Evolutionary conservation across 2,888 invertebrate genomes (phyloP).

Genomic region (Exocentrus adspersus): DNA sequence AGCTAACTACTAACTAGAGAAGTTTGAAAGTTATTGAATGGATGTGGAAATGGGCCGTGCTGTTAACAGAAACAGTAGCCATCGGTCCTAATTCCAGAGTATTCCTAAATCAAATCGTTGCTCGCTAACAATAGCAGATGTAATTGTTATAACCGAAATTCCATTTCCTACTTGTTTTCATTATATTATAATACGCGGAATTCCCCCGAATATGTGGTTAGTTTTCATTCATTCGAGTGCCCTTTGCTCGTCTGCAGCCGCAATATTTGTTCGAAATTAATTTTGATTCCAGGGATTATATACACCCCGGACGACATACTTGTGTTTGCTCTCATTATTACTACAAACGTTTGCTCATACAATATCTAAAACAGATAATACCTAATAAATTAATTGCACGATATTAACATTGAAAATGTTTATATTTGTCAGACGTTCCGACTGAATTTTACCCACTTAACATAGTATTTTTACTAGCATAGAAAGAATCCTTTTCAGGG

Average conservation of each 20-base stretch:
- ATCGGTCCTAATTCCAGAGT: slow-evolving; percentile 30
- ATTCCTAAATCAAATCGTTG: slow-evolving; percentile 51
- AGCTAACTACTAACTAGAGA: slow-evolving; percentile 61
- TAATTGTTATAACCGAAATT: slow-evolving; percentile 55
- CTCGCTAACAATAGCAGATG: slow-evolving; percentile 49
- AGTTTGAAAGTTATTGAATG: slow-evolving; percentile 62
- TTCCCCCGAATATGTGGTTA: slow-evolving; percentile 47
- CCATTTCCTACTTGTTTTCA: slow-evolving; percentile 55
- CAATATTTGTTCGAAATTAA: slow-evolving; percentile 15
- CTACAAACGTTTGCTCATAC: not conserved
- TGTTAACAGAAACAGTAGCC: slow-evolving; percentile 36
- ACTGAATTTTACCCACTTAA: too few relatives aligned
- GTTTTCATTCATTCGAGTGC: slow-evolving; percentile 23
- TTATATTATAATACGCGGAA: slow-evolving; percentile 52
- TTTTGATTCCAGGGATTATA: not conserved
- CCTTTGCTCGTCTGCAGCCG: slow-evolving; percentile 3
- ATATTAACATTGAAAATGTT: too few relatives aligned
- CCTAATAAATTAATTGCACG: not conserved
- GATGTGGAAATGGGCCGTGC: slow-evolving; percentile 50
- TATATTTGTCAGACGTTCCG: too few relatives aligned
- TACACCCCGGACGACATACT: not conserved
- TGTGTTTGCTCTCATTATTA: not conserved
- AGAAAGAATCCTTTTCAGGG: too few relatives aligned
- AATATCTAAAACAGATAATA: not conserved
- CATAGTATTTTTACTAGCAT: too few relatives aligned